Percentiles rank a stretch among this genome's conserved stretches.
Conservation (phyloP, 2,797 vertebrate species). For the Syndactyla subalaris region DNA sequence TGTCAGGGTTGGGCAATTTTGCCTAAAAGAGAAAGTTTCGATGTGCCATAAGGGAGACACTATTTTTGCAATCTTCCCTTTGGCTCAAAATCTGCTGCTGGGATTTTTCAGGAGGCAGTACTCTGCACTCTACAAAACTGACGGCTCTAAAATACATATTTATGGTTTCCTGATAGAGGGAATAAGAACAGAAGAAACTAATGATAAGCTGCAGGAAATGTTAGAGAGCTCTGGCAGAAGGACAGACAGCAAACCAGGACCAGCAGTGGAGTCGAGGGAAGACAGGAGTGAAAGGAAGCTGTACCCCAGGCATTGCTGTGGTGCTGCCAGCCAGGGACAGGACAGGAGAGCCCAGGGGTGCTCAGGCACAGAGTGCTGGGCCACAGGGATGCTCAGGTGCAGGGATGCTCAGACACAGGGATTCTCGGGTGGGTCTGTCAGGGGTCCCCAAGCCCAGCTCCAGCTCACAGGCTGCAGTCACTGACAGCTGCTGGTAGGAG, state of each 20-base stretch:
- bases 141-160: slow-evolving; percentile 44
- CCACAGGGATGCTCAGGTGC: neutral
- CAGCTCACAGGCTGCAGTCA: neutral
- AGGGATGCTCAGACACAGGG: neutral
- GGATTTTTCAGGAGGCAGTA: slow-evolving; percentile 36
- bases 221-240: neutral
- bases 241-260: neutral
- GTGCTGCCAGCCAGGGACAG: neutral
- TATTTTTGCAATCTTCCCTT: slow-evolving; percentile 64
- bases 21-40: slow-evolving; percentile 51
- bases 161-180: slow-evolving; percentile 43
- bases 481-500: accelerated
- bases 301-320: neutral
- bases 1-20: slow-evolving; percentile 45
- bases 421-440: accelerated
- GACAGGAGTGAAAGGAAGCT: neutral
- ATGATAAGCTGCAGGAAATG: neutral
- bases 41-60: slow-evolving; percentile 63
- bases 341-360: neutral
- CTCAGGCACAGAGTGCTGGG: neutral
- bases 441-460: neutral
- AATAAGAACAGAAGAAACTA: slow-evolving; percentile 45
- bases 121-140: neutral
- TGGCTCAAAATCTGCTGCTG: slow-evolving; percentile 63
- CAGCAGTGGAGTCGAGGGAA: neutral